These are phyloP conservation scores for Clitarchus hookeri DNA, from an alignment of 2,888 invertebrate genomes.

Conservation along the genomic window DNA sequence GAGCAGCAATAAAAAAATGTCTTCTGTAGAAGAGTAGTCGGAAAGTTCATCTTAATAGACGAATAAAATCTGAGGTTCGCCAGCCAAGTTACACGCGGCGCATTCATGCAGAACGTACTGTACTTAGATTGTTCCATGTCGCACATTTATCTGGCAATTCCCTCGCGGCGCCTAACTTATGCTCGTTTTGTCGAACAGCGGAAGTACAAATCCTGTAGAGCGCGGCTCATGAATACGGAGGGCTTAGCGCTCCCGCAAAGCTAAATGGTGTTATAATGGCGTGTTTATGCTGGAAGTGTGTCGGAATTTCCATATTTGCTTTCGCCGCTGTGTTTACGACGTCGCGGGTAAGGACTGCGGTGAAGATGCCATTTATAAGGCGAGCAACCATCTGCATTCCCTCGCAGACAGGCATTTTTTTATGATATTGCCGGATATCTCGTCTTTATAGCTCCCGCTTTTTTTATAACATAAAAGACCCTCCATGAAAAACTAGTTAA, in stretches of 20 bases:
- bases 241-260: neutral
- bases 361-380: neutral
- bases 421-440: neutral
- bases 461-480: no score
- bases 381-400: neutral
- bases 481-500: no score
- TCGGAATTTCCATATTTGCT: slow-evolving; percentile 1
- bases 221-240: neutral
- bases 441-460: no score
- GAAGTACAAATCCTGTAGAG: neutral
- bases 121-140: no score
- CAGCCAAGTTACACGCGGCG: no score
- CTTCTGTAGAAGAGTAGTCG: no score
- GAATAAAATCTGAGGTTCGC: no score
- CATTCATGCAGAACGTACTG: no score
- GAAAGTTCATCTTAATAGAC: no score
- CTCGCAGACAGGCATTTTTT: neutral
- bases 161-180: no score
- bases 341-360: neutral
- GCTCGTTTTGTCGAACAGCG: neutral
- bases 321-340: neutral
- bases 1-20: no score
- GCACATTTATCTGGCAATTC: no score
- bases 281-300: neutral
- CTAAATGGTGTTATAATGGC: neutral